A percentile compares a stretch with the other conserved stretches of the same genome.
Conservation (phyloP, 2,113 vertebrate species). For the Piliocolobus tephrosceles region DNA sequence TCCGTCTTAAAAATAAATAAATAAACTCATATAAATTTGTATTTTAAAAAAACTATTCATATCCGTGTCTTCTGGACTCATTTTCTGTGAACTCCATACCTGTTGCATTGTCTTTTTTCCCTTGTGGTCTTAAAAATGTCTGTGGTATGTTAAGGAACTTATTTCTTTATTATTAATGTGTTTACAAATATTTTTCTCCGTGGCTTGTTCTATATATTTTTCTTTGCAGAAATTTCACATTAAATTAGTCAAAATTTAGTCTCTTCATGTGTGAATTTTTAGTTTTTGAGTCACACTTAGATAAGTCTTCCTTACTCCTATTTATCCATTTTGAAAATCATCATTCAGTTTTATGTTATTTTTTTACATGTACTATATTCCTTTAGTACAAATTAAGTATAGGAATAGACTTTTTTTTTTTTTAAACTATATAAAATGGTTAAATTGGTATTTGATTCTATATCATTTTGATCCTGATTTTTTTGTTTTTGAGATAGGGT, state of each 20-base stretch:
- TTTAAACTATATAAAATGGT: not conserved
- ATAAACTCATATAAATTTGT: not conserved
- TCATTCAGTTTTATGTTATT: not conserved
- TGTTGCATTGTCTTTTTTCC: not conserved
- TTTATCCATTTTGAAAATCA: not conserved
- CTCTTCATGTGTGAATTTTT: not conserved
- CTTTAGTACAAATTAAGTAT: not conserved
- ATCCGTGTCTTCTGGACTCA: not conserved
- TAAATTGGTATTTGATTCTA: not conserved
- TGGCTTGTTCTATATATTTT: not conserved
- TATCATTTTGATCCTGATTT: not conserved
- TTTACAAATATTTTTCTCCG: not conserved
- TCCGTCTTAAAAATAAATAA: too few relatives aligned
- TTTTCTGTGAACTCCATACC: not conserved
- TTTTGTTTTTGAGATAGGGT: not conserved
- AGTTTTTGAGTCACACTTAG: not conserved
- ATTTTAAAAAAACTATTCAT: not conserved
- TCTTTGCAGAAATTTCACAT: not conserved
- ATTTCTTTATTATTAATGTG: not conserved
- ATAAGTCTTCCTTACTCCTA: not conserved
- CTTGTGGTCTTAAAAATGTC: not conserved
- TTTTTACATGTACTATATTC: not conserved
- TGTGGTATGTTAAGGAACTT: not conserved
- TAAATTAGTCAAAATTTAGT: not conserved
- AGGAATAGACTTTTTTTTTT: not conserved